Evolutionary conservation across 2,888 invertebrate species (phyloP).

Genomic region (Synanthedon andrenaeformis): DNA sequence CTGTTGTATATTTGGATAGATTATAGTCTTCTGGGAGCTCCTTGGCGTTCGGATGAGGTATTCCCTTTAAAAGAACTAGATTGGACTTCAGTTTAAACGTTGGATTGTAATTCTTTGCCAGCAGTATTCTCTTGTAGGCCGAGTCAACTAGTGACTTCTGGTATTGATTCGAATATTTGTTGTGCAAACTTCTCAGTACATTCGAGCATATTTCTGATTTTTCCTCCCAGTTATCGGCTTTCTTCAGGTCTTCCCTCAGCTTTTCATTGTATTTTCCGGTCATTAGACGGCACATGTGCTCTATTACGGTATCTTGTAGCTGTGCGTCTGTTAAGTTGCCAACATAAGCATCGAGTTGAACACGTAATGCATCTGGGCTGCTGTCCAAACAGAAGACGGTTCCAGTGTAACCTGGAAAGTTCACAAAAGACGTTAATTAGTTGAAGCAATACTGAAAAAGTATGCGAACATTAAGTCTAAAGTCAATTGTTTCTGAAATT

Average conservation of each 20-base stretch:
- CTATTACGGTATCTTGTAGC: constrained; percentile 21
- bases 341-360: constrained; percentile 23
- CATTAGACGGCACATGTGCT: constrained; percentile 21
- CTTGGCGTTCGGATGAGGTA: neutral
- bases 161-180: constrained; percentile 22
- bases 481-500: neutral
- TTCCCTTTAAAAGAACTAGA: constrained; percentile 25
- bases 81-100: constrained; percentile 25
- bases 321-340: constrained; percentile 19
- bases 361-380: constrained; percentile 30
- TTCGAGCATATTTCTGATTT: constrained; percentile 20
- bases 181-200: constrained; percentile 10
- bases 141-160: constrained; percentile 18
- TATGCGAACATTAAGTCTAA: neutral
- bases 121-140: constrained; percentile 20
- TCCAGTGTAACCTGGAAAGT: constrained; percentile 28
- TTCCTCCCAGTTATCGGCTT: constrained; percentile 14
- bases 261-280: constrained; percentile 11
- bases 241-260: constrained; percentile 13
- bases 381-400: constrained; percentile 35
- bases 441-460: neutral
- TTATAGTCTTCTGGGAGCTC: constrained; percentile 25
- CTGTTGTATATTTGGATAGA: constrained; percentile 25
- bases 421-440: neutral
- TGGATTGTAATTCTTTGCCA: constrained; percentile 25